Conservation (phyloP, 1,140 invertebrate genomes). For the Lamellibrachia luymesi region DNA sequence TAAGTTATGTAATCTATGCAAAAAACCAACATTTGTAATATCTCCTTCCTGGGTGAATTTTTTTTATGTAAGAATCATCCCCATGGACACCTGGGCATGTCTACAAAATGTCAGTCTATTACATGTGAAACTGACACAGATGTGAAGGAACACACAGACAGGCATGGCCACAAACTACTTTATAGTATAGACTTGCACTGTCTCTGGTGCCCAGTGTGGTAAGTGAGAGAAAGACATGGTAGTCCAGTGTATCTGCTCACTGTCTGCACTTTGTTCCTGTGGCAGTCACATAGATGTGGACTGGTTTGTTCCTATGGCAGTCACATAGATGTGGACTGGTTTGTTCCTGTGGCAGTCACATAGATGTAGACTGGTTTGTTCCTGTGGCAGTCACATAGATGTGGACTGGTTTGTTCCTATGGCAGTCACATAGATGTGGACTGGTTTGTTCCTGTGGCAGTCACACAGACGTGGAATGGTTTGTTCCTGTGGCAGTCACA, state of each 20-base stretch:
- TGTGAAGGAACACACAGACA: too few relatives aligned
- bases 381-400: not conserved
- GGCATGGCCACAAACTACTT: too few relatives aligned
- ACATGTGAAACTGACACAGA: too few relatives aligned
- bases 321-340: not conserved
- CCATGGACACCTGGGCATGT: too few relatives aligned
- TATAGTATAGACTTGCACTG: too few relatives aligned
- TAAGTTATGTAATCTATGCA: too few relatives aligned
- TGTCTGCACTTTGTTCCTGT: not conserved
- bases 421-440: not conserved
- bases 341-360: not conserved
- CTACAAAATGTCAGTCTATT: too few relatives aligned
- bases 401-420: not conserved
- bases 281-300: not conserved
- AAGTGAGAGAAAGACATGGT: not conserved
- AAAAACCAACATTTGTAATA: too few relatives aligned
- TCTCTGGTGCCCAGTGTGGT: not conserved
- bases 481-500: not conserved
- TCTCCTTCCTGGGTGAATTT: too few relatives aligned
- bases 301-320: not conserved
- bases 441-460: not conserved
- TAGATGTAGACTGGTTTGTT: not conserved
- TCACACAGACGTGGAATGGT: not conserved
- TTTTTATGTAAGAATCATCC: too few relatives aligned
- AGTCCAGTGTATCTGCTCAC: not conserved